Conservation (phyloP, 2,113 vertebrate species). For the Pluvianellus socialis region DNA sequence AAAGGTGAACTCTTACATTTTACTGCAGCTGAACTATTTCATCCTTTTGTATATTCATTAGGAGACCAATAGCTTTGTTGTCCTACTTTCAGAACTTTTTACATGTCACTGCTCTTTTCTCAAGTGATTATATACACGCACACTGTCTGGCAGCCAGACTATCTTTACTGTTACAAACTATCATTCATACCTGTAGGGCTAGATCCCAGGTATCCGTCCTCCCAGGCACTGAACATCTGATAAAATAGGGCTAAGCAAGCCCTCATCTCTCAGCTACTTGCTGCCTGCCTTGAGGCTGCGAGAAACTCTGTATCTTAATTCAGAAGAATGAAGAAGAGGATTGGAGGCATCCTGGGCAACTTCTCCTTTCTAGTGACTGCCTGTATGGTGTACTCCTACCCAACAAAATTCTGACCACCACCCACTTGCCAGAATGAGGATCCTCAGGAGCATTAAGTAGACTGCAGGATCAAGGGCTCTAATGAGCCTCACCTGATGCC, state of each 20-base stretch:
- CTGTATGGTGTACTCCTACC: not conserved
- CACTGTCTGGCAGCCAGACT: not conserved
- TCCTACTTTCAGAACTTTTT: not conserved
- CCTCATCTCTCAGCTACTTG: not conserved
- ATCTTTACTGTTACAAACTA: not conserved
- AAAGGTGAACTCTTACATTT: not conserved
- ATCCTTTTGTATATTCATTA: not conserved
- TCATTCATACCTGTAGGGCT: not conserved
- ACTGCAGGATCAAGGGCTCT: not conserved
- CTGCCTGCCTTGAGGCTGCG: not conserved
- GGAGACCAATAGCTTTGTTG: not conserved
- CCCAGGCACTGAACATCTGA: fast-evolving
- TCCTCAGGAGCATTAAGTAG: not conserved
- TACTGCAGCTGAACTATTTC: not conserved
- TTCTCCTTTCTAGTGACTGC: not conserved
- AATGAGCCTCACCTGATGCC: not conserved
- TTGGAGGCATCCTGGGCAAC: fast-evolving
- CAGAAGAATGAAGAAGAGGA: not conserved
- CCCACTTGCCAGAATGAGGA: fast-evolving
- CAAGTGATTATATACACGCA: not conserved
- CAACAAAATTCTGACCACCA: not conserved
- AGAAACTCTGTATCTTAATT: not conserved
- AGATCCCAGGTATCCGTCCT: not conserved
- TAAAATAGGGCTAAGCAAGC: not conserved
- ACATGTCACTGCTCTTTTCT: not conserved